These are phyloP conservation scores for Bombus picipes DNA, from an alignment of 1,140 invertebrate species.

Conservation along the genomic window DNA sequence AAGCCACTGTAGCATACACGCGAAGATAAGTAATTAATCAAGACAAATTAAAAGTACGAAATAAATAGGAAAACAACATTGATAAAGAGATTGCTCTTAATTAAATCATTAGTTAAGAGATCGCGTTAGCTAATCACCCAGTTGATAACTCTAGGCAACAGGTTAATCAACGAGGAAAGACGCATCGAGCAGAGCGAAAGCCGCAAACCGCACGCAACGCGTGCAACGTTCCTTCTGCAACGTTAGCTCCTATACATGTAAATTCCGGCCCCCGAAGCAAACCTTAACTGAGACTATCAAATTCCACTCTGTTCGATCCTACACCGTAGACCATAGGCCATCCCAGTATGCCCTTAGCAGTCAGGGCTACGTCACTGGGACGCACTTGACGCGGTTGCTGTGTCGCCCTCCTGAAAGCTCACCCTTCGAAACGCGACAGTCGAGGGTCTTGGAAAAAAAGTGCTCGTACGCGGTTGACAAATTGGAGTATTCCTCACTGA, in stretches of 20 bases:
- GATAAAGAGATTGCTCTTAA: background rate
- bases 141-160: background rate
- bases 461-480: slow-evolving; percentile 72
- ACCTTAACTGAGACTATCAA: background rate
- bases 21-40: background rate
- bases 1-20: no score
- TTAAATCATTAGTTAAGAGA: background rate
- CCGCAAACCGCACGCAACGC: background rate
- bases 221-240: background rate
- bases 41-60: background rate
- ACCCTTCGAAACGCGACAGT: slow-evolving; percentile 55
- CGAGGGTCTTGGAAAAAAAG: slow-evolving; percentile 65
- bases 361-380: slow-evolving; percentile 6
- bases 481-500: slow-evolving; percentile 72
- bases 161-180: slow-evolving; percentile 4
- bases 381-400: slow-evolving; percentile 12
- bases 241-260: background rate
- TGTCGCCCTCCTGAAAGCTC: slow-evolving; percentile 41
- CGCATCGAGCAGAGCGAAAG: background rate
- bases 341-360: background rate
- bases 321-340: background rate
- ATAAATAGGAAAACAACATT: background rate
- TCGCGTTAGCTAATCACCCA: background rate
- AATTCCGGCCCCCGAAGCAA: background rate
- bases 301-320: background rate